Percentiles rank a stretch among this genome's conserved stretches.
phyloP scores from a whole-genome alignment of 2,113 vertebrate genomes.

The Lepisosteus osseus region DNA sequence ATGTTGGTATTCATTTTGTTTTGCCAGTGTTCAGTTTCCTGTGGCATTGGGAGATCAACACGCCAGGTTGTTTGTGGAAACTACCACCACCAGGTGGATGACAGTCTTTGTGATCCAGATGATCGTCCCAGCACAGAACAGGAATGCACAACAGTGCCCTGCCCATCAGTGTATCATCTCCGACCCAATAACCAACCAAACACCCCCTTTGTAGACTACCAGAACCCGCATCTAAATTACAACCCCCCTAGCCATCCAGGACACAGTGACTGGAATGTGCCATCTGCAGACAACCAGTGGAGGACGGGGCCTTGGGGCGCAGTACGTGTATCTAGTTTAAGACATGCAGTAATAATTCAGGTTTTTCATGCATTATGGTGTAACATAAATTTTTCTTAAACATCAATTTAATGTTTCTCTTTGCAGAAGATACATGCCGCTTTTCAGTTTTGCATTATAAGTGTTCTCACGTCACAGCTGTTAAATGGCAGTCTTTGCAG shows the following conservation, averaged over 20 bases:
- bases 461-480: too few species aligned
- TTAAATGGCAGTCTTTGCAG: too few species aligned
- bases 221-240: conserved; percentile 50
- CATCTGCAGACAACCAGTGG: conserved; percentile 80
- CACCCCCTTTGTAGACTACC: conserved; percentile 52
- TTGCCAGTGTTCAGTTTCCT: conserved; percentile 86
- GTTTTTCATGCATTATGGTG: too few species aligned
- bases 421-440: too few species aligned
- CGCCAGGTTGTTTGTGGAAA: conserved; percentile 82
- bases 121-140: conserved; percentile 68
- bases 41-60: conserved; percentile 73
- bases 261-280: conserved; percentile 68
- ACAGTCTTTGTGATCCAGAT: conserved; percentile 79
- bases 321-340: conserved; percentile 67
- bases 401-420: too few species aligned
- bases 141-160: conserved; percentile 74
- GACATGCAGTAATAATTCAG: too few species aligned
- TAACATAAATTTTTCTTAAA: too few species aligned
- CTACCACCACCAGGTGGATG: conserved; percentile 78
- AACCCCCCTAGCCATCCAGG: conserved; percentile 66
- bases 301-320: conserved; percentile 95
- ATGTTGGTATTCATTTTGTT: conserved; percentile 15
- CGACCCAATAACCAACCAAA: conserved; percentile 67
- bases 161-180: conserved; percentile 62
- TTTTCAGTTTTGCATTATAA: not conserved